Evolutionary conservation across 2,888 invertebrate genomes (phyloP).

Genomic region (Eurytoma californica): DNA sequence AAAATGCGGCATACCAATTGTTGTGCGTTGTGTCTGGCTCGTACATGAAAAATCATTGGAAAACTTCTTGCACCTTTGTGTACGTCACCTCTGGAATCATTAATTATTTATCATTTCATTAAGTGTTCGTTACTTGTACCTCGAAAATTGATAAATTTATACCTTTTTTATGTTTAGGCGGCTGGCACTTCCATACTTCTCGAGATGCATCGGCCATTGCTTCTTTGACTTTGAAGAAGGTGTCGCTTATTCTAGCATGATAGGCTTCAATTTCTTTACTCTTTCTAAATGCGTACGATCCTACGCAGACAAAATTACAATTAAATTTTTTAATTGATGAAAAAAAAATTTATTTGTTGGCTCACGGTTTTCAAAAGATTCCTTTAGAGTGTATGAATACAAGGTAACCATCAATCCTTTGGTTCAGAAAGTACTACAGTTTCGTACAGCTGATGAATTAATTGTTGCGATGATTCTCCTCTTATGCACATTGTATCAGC

Average conservation of each 20-base stretch:
- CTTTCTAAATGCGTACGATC: slow-evolving; percentile 14
- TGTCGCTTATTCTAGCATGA: neutral
- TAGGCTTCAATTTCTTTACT: slow-evolving; percentile 10
- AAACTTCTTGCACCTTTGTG: slow-evolving; percentile 18
- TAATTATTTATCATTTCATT: neutral
- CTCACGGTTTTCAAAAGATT: slow-evolving; percentile 22
- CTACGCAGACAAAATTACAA: neutral
- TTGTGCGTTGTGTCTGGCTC: slow-evolving; percentile 12
- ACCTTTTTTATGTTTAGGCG: slow-evolving; percentile 19
- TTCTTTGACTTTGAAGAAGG: slow-evolving; percentile 7
- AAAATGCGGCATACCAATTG: neutral
- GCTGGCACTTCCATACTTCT: slow-evolving; percentile 31
- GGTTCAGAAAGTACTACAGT: neutral
- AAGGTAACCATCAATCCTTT: slow-evolving; percentile 27
- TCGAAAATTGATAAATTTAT: neutral
- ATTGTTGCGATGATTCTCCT: slow-evolving; percentile 30
- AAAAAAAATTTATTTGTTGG: neutral
- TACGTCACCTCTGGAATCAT: slow-evolving; percentile 20
- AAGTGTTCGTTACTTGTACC: neutral
- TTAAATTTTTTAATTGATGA: neutral
- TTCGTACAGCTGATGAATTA: slow-evolving; percentile 12
- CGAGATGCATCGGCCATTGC: neutral
- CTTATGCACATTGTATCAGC: slow-evolving; percentile 34
- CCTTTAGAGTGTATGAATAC: slow-evolving; percentile 14
- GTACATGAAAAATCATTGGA: slow-evolving; percentile 29